A percentile compares a stretch with the other conserved stretches of the same genome.
Conservation (phyloP, 1,140 invertebrate genomes). For the Heliconius melpomene region DNA sequence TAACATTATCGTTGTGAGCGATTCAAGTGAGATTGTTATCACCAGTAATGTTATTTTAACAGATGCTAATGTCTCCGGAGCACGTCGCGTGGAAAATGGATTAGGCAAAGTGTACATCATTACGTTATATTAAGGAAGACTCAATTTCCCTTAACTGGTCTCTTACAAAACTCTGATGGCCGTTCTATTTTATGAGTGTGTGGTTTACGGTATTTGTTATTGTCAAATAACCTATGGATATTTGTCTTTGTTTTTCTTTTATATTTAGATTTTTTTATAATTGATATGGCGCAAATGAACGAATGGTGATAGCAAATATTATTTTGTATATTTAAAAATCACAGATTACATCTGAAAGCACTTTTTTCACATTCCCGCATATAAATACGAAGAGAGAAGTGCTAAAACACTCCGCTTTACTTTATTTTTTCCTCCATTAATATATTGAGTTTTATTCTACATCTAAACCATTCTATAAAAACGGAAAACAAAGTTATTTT, state of each 20-base stretch:
- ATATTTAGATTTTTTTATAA: not conserved
- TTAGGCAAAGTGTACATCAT: constrained; percentile 25
- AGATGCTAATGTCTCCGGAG: constrained; percentile 64
- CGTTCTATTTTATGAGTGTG: not conserved
- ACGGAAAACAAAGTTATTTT: no score
- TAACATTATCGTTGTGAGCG: constrained; percentile 47
- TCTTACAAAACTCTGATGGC: constrained; percentile 9
- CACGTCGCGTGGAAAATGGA: constrained; percentile 42
- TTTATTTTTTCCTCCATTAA: no score
- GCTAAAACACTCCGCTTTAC: no score
- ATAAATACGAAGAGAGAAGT: no score
- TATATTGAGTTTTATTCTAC: no score
- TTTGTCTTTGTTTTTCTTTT: no score
- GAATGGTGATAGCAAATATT: not conserved
- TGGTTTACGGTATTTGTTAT: not conserved
- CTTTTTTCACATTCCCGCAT: no score
- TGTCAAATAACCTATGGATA: not conserved
- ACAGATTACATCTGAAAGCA: no score
- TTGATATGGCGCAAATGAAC: not conserved
- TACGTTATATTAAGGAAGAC: constrained; percentile 20
- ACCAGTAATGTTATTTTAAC: constrained; percentile 75
- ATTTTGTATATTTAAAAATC: no score
- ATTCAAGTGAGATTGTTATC: constrained; percentile 48
- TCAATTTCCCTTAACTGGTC: constrained; percentile 11
- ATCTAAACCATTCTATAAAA: no score